These are phyloP conservation scores for Xerus inauris DNA, from an alignment of 2,113 vertebrate genomes.

Conservation along the genomic window DNA sequence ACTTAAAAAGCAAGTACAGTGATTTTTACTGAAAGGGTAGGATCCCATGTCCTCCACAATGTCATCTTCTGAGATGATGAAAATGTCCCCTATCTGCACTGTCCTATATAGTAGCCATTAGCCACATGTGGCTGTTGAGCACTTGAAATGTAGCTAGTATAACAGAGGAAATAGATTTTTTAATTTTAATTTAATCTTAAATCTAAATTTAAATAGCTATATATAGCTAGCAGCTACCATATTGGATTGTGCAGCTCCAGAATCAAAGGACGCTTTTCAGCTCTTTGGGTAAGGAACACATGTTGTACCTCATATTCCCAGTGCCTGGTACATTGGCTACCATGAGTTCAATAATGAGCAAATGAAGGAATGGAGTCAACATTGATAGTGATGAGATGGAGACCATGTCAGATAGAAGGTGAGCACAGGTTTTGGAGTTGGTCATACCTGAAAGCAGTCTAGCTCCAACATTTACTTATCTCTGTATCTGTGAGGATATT, in stretches of 20 bases:
- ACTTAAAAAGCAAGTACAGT: neutral
- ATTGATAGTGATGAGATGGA: neutral
- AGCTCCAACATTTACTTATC: neutral
- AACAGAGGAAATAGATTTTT: neutral
- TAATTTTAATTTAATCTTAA: slow-evolving; percentile 19
- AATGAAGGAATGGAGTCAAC: neutral
- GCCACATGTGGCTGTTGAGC: neutral
- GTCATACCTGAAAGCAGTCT: neutral
- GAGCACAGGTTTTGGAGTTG: neutral
- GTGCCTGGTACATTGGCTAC: neutral
- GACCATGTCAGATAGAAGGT: neutral
- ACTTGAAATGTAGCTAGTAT: neutral
- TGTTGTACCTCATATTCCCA: neutral
- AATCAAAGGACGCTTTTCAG: neutral
- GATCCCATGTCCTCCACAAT: neutral
- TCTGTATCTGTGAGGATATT: neutral
- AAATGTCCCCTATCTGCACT: neutral
- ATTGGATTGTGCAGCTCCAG: neutral
- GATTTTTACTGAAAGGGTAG: neutral
- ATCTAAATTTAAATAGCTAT: neutral
- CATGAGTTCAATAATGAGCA: neutral
- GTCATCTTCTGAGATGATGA: neutral
- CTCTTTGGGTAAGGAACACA: neutral
- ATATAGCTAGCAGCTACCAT: neutral
- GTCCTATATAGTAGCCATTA: neutral